Conservation (phyloP, 2,888 invertebrate species). For the Alloscopus bannaensis region DNA sequence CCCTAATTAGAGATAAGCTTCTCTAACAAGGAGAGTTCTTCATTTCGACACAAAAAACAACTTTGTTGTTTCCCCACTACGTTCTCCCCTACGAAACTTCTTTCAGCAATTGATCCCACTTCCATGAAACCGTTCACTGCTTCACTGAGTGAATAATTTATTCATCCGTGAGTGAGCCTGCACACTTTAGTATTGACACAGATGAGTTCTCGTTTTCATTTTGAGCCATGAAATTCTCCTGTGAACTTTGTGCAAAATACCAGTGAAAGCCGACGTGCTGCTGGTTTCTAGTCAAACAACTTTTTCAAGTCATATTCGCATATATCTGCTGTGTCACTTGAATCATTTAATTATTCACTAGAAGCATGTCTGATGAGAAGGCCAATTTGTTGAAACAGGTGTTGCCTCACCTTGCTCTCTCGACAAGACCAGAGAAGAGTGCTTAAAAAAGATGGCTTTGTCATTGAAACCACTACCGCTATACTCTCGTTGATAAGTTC, state of each 20-base stretch:
- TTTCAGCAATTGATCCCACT: conserved; percentile 32
- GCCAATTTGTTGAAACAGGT: conserved; percentile 57
- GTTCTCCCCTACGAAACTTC: conserved; percentile 1
- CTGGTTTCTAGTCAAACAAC: too few species aligned
- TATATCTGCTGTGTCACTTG: conserved; percentile 45
- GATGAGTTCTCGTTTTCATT: conserved; percentile 51
- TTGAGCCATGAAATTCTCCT: conserved; percentile 39
- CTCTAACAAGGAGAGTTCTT: conserved; percentile 43
- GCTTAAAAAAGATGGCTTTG: not conserved
- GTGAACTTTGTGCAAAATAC: too few species aligned
- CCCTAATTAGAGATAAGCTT: conserved; percentile 61
- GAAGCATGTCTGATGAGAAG: conserved; percentile 3
- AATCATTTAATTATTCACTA: conserved; percentile 52
- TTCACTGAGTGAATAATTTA: conserved; percentile 40
- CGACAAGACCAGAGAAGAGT: not conserved
- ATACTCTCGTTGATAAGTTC: conserved; percentile 23
- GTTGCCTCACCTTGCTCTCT: conserved; percentile 34
- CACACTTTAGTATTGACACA: conserved; percentile 59
- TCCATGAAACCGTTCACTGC: conserved; percentile 31
- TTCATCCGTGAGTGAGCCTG: conserved; percentile 47
- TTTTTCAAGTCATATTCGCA: too few species aligned
- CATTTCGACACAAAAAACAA: conserved; percentile 36
- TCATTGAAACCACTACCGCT: conserved; percentile 41
- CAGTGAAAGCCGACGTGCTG: too few species aligned
- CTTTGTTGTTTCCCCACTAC: conserved; percentile 11